Base-by-base conservation (phyloP, 2,888 invertebrate species). In the Xiphydria camelus region DNA sequence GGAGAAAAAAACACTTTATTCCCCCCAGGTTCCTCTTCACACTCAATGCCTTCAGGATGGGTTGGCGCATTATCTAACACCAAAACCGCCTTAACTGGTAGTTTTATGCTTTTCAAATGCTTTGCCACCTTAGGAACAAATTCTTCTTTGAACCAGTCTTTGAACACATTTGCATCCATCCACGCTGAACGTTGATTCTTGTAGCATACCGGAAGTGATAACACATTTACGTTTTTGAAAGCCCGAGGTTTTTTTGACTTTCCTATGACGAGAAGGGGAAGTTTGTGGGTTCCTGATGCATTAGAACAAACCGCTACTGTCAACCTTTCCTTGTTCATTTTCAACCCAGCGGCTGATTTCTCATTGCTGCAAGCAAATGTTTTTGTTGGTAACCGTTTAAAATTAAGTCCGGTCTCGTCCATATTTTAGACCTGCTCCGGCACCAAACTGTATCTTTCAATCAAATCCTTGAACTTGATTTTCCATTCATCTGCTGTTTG, bases 341-440 rank as follows among this genome's bases (percentile, higher is more conserved):
- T 64, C 29, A 55, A 49, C 7, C 59, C 62, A 14, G 46, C 47
- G 35, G 55, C 61, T 43, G 37, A 40, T 41, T 22, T 50, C 49
- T 62, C 47, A 17, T n/a, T n/a, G 43, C 49, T 47, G 23, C 45
- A 49, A 43, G 55, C 56, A 19, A 53, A 46, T 31, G 55, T 61
- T 43, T 52, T 53, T 44, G 42, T 49, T 21, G 59, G 60, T 23
- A 62, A 47, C 36, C 49, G 53, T 54, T 55, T 60, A 35, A 50
- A 61, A 40, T 59, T 57, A 37, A 64, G 47, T 14, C 57, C 57
- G 9, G 59, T 61, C 45, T 62, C 59, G 39, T 61, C 61, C 12
- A 56, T 54, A 36, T 62, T 63, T 42, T 55, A 63, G 33, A 65
- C 45, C 47, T 62, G 56, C n/a, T 40, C 4, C 9, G 19, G 4